phyloP scores from a whole-genome alignment of 2,888 invertebrate genomes.

The Cheilosia soror region DNA sequence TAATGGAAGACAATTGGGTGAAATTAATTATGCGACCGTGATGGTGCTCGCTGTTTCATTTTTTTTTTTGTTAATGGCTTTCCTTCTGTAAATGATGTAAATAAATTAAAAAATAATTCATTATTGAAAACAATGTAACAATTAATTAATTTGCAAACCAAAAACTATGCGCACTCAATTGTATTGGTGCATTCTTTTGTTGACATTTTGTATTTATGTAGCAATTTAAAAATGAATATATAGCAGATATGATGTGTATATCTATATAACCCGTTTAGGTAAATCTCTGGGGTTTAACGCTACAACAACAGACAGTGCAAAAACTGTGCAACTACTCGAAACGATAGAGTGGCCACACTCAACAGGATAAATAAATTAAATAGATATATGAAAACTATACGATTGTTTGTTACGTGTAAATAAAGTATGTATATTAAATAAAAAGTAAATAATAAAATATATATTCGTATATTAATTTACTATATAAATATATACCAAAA shows the following conservation, averaged over 20 bases:
- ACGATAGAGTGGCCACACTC: conserved; percentile 12
- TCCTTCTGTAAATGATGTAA: conserved; percentile 68
- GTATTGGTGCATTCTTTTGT: conserved; percentile 16
- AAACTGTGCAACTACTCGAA: conserved; percentile 1
- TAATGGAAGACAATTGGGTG: conserved; percentile 57
- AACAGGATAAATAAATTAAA: conserved; percentile 14
- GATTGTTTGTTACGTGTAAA: conserved; percentile 73
- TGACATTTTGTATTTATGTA: conserved; percentile 17
- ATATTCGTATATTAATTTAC: conserved; percentile 74
- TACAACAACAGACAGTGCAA: background rate
- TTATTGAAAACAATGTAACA: conserved; percentile 66
- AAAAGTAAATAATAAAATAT: conserved; percentile 70
- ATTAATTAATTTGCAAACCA: conserved; percentile 69
- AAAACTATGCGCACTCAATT: conserved; percentile 30
- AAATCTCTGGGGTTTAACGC: conserved; percentile 22
- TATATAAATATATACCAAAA: conserved; percentile 43
- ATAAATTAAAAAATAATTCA: conserved; percentile 65
- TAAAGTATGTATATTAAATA: conserved; percentile 72
- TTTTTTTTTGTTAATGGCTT: background rate
- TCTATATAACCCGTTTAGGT: conserved; percentile 32
- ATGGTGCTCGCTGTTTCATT: conserved; percentile 31
- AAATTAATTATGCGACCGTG: conserved; percentile 59
- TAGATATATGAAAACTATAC: conserved; percentile 50
- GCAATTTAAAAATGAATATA: background rate
- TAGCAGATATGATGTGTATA: conserved; percentile 3